Percentiles rank a stretch among this genome's conserved stretches.
These are phyloP conservation scores for Hirtodrosophila trivittata DNA, from an alignment of 2,888 invertebrate genomes.

Conservation along the genomic window DNA sequence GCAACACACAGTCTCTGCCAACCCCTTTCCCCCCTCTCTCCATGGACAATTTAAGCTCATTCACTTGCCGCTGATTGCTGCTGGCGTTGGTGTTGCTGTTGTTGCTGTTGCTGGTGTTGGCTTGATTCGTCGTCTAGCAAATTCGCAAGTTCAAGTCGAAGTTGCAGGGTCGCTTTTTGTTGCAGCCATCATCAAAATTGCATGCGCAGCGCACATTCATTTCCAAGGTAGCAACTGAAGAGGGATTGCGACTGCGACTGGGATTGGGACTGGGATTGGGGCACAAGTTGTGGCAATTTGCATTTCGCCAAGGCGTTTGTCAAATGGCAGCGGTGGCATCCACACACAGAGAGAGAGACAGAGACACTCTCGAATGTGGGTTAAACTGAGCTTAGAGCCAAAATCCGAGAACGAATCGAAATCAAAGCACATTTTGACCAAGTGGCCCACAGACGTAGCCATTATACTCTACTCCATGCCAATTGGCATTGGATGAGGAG, in stretches of 20 bases:
- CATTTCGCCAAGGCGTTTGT: conserved; percentile 71
- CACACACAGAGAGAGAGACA: neutral
- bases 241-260: conserved; percentile 22
- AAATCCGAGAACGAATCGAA: conserved; percentile 11
- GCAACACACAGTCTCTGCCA: neutral
- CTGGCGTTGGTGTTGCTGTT: conserved; percentile 61
- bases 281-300: conserved; percentile 39
- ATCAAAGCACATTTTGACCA: conserved; percentile 17
- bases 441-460: conserved; percentile 20
- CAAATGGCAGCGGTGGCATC: conserved; percentile 49
- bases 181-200: conserved; percentile 47
- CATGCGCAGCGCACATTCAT: conserved; percentile 56
- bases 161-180: conserved; percentile 51
- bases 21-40: conserved; percentile 7
- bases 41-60: conserved; percentile 75
- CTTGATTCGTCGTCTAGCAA: conserved; percentile 65
- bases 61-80: conserved; percentile 76
- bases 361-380: conserved; percentile 53
- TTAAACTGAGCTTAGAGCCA: conserved; percentile 63
- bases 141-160: conserved; percentile 72
- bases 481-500: too few relatives aligned
- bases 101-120: conserved; percentile 20
- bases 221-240: neutral
- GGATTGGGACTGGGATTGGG: neutral
- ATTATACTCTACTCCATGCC: too few relatives aligned